phyloP scores from a whole-genome alignment of 64 coral and sea anemone species.

The Stichodactyla mertensii region DNA sequence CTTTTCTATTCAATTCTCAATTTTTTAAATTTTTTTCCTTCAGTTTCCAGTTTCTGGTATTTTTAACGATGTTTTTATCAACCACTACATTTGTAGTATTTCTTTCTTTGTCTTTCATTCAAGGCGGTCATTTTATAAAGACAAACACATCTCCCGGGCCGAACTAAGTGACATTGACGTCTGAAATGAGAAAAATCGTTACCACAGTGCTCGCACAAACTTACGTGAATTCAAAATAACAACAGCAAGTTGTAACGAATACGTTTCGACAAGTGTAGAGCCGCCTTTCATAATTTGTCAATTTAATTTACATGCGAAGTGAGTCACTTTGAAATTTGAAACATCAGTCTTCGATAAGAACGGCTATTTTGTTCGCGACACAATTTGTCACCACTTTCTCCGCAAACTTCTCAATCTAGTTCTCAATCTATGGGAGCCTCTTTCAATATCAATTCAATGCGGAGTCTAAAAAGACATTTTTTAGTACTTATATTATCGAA shows the following conservation, averaged over 20 bases:
- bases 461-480: neutral
- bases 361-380: neutral
- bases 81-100: neutral
- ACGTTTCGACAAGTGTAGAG: too few relatives aligned
- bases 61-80: too few relatives aligned
- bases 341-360: neutral
- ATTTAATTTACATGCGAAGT: neutral
- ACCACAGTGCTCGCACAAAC: too few relatives aligned
- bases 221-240: too few relatives aligned
- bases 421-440: neutral
- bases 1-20: too few relatives aligned
- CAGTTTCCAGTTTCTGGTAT: too few relatives aligned
- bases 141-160: too few relatives aligned
- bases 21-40: too few relatives aligned
- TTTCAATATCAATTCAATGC: neutral
- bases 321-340: constrained; percentile 4
- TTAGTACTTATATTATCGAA: neutral
- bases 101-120: neutral
- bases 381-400: neutral
- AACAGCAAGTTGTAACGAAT: too few relatives aligned
- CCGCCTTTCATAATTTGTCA: neutral
- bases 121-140: too few relatives aligned
- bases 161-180: too few relatives aligned
- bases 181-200: too few relatives aligned
- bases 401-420: neutral